Evolutionary conservation across 2,888 invertebrate genomes (phyloP).

Genomic region (Biston betularia): DNA sequence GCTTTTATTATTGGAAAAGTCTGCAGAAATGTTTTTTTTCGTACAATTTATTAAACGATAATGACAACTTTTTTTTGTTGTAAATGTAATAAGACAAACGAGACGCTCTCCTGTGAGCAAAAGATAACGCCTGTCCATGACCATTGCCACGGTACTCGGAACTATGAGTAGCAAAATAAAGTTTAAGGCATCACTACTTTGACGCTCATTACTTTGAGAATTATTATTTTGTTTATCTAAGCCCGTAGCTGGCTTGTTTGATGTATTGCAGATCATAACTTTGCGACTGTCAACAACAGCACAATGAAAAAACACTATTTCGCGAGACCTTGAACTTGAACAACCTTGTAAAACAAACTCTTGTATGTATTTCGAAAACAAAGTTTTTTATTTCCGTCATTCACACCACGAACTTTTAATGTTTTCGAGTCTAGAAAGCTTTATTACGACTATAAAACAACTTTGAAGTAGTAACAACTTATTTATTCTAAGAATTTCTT

Average conservation of each 20-base stretch:
- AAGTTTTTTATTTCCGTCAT: slow-evolving; percentile 9
- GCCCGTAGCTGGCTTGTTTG: slow-evolving; percentile 3
- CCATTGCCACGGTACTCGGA: too few relatives aligned
- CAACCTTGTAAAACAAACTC: slow-evolving; percentile 1
- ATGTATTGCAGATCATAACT: slow-evolving; percentile 23
- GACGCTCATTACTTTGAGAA: not conserved
- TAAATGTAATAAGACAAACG: too few relatives aligned
- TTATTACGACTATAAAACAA: slow-evolving; percentile 7
- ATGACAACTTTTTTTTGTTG: too few relatives aligned
- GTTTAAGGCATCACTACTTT: too few relatives aligned
- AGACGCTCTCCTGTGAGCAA: too few relatives aligned
- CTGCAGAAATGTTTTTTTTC: too few relatives aligned
- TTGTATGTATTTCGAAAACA: slow-evolving; percentile 6
- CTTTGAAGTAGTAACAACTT: not conserved
- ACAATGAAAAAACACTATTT: slow-evolving; percentile 9
- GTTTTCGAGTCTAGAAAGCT: slow-evolving; percentile 5
- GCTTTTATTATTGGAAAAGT: too few relatives aligned
- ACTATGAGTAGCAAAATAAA: too few relatives aligned
- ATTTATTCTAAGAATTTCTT: not conserved
- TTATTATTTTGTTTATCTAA: not conserved
- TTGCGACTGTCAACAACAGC: slow-evolving; percentile 13
- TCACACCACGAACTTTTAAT: slow-evolving; percentile 12
- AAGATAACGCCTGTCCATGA: too few relatives aligned
- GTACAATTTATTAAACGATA: too few relatives aligned
- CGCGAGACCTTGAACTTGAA: slow-evolving; percentile 15